These are phyloP conservation scores for Bombus difficillimus DNA, from an alignment of 1,140 invertebrate genomes.

Conservation along the genomic window DNA sequence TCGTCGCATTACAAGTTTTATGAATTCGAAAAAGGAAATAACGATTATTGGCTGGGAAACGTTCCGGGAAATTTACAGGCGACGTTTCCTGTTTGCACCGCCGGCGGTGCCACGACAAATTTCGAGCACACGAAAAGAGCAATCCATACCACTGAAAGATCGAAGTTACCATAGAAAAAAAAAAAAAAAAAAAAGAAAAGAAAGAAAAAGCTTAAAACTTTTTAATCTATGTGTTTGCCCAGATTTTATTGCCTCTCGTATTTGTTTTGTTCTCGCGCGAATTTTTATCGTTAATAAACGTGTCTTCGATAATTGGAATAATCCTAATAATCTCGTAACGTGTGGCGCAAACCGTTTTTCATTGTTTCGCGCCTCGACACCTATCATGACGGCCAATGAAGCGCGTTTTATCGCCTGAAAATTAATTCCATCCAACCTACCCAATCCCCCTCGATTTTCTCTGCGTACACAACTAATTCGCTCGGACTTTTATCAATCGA, in stretches of 20 bases:
- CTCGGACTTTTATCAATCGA: background rate
- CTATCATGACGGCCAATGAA: background rate
- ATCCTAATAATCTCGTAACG: constrained; percentile 41
- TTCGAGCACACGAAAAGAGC: background rate
- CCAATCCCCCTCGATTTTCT: too few relatives aligned
- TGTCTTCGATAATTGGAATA: constrained; percentile 3
- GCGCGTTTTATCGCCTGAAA: constrained; percentile 3
- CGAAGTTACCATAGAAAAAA: background rate
- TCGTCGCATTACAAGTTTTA: constrained; percentile 16
- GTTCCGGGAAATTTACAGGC: constrained; percentile 3
- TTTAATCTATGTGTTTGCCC: background rate
- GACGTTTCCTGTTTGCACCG: background rate
- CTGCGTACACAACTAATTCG: background rate
- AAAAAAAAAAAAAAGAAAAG: background rate
- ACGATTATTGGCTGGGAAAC: constrained; percentile 16
- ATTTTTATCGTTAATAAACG: background rate
- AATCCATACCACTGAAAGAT: background rate
- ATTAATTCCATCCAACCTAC: background rate
- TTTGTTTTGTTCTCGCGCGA: background rate
- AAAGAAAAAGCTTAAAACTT: background rate
- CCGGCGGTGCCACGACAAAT: background rate
- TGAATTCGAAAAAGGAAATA: constrained; percentile 15
- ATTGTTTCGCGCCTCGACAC: background rate
- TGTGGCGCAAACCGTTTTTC: background rate
- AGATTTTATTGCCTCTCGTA: background rate